phyloP scores from a whole-genome alignment of 2,113 vertebrate genomes.

The Sinocyclocheilus maitianheensis region DNA sequence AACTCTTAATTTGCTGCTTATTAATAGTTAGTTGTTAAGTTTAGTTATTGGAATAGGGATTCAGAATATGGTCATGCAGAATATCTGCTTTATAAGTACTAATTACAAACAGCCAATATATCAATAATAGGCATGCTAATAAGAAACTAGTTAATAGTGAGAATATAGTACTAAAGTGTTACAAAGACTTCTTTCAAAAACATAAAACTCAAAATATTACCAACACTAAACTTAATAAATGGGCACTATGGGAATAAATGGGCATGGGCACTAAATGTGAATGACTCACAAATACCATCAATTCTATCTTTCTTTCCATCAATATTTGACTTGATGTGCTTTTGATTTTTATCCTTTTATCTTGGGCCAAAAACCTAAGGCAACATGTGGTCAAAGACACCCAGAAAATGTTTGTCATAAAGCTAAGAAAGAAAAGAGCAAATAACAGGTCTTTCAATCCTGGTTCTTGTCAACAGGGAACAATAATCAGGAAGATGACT shows the following conservation, averaged over 20 bases:
- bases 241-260: background rate
- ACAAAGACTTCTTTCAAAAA: too few relatives aligned
- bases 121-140: too few relatives aligned
- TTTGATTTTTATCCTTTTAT: conserved; percentile 23
- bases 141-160: too few relatives aligned
- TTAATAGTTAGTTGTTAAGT: too few relatives aligned
- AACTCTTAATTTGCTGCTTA: too few relatives aligned
- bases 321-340: background rate
- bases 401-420: conserved; percentile 36
- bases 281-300: conserved; percentile 17
- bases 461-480: conserved; percentile 32
- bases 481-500: conserved; percentile 31
- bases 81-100: too few relatives aligned
- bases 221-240: background rate
- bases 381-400: background rate
- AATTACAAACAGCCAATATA: too few relatives aligned
- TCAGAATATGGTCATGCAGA: too few relatives aligned
- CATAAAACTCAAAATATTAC: too few relatives aligned
- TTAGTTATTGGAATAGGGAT: too few relatives aligned
- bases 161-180: too few relatives aligned
- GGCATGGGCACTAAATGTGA: background rate
- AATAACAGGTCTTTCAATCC: conserved; percentile 33
- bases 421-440: conserved; percentile 12
- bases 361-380: background rate
- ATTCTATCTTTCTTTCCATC: background rate